Evolutionary conservation across 2,797 vertebrate species (phyloP).

Genomic region (Aplochiton taeniatus): DNA sequence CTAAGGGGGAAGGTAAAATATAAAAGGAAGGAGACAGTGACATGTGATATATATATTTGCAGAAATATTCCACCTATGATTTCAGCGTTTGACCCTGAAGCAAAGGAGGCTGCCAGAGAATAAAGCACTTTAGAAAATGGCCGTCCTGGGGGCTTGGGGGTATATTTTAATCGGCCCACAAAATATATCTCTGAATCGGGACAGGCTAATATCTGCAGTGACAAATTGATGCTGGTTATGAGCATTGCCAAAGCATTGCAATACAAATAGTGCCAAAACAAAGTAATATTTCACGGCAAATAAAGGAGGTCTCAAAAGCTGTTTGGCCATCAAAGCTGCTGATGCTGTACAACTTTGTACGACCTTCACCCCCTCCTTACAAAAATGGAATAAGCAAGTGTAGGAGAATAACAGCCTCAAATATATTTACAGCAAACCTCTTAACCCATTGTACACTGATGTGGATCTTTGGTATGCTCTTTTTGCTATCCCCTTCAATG

Average conservation of each 20-base stretch:
- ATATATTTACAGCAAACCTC: no score
- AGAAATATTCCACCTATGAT: slow-evolving; percentile 49
- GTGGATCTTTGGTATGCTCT: no score
- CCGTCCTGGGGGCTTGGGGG: slow-evolving; percentile 33
- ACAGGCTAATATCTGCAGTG: slow-evolving; percentile 59
- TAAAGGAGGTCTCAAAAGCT: slow-evolving; percentile 45
- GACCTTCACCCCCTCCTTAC: no score
- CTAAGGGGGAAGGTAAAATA: slow-evolving; percentile 2
- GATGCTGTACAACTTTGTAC: slow-evolving; percentile 40
- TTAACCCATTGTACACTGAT: no score
- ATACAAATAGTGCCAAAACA: slow-evolving; percentile 65
- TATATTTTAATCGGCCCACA: slow-evolving; percentile 59
- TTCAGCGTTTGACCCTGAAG: slow-evolving; percentile 42
- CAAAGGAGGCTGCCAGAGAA: slow-evolving; percentile 43
- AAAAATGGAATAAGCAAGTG: no score
- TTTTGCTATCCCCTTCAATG: no score
- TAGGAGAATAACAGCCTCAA: no score
- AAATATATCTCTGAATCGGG: slow-evolving; percentile 53
- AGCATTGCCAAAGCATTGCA: slow-evolving; percentile 46
- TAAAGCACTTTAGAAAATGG: slow-evolving; percentile 50
- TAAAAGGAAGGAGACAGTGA: background rate
- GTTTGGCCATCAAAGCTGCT: slow-evolving; percentile 48
- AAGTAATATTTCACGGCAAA: slow-evolving; percentile 60
- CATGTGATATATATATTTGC: slow-evolving; percentile 38
- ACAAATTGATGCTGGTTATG: slow-evolving; percentile 57